Conservation (phyloP, 2,888 invertebrate genomes). For the Patella depressa region DNA sequence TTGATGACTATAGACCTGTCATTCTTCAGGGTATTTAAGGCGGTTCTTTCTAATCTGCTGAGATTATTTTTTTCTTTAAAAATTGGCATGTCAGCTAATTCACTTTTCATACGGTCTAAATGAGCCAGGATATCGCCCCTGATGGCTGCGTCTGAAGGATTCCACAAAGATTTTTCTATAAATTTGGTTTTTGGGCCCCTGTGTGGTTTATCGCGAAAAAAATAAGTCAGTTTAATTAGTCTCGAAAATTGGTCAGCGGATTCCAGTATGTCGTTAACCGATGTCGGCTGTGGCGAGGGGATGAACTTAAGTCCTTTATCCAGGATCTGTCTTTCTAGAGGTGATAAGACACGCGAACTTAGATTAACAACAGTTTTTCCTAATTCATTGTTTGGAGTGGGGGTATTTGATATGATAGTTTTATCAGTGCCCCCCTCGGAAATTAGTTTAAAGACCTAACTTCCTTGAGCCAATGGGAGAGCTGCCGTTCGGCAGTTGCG, state of each 20-base stretch:
- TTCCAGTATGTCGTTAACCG: not conserved
- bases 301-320: not conserved
- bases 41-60: not conserved
- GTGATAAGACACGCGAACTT: not conserved
- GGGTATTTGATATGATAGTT: not conserved
- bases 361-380: conserved; percentile 1
- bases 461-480: too few relatives aligned
- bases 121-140: too few relatives aligned
- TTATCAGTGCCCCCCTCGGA: not conserved
- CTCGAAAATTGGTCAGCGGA: not conserved
- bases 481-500: too few relatives aligned
- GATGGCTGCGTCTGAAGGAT: too few relatives aligned
- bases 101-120: too few relatives aligned
- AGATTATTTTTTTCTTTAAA: not conserved
- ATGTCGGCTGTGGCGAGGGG: not conserved
- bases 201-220: not conserved
- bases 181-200: conserved; percentile 1
- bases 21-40: not conserved
- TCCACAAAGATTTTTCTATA: not conserved
- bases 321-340: not conserved
- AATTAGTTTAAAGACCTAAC: not conserved
- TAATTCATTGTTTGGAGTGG: not conserved
- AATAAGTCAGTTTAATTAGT: not conserved
- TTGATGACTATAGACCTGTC: not conserved
- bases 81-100: not conserved